A percentile compares a stretch with the other conserved stretches of the same genome.
Evolutionary conservation across 2,113 vertebrate genomes (phyloP).

Genomic region (Mionectes macconnelli): DNA sequence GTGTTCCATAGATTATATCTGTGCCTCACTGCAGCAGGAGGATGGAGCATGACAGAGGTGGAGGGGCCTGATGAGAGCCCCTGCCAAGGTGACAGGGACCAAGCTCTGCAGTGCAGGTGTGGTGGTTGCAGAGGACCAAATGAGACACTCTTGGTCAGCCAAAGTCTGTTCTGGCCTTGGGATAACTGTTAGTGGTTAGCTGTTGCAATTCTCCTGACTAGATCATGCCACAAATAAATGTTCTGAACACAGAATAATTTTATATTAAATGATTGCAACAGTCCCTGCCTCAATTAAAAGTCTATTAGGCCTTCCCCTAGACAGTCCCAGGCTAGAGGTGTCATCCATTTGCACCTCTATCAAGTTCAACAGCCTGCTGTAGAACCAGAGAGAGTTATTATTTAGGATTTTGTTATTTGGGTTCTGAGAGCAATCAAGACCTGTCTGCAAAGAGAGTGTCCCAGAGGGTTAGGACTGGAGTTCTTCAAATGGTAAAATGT

Average conservation of each 20-base stretch:
- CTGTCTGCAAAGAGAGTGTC: neutral
- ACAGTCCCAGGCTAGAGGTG: neutral
- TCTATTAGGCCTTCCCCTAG: neutral
- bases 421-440: neutral
- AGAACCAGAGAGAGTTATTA: neutral
- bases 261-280: neutral
- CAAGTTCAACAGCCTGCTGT: neutral
- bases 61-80: neutral
- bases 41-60: neutral
- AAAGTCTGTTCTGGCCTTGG: neutral
- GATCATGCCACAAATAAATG: neutral
- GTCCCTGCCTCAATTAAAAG: neutral
- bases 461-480: neutral
- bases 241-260: neutral
- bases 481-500: neutral
- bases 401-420: neutral
- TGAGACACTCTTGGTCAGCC: neutral
- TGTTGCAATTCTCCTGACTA: neutral
- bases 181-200: neutral
- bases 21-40: neutral
- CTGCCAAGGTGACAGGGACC: slow-evolving; percentile 1
- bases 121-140: neutral
- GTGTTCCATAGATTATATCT: slow-evolving; percentile 32
- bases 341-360: neutral
- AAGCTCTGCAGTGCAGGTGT: neutral